Conservation (phyloP, 2,888 invertebrate species). For the Nephrotoma guestfalica region DNA sequence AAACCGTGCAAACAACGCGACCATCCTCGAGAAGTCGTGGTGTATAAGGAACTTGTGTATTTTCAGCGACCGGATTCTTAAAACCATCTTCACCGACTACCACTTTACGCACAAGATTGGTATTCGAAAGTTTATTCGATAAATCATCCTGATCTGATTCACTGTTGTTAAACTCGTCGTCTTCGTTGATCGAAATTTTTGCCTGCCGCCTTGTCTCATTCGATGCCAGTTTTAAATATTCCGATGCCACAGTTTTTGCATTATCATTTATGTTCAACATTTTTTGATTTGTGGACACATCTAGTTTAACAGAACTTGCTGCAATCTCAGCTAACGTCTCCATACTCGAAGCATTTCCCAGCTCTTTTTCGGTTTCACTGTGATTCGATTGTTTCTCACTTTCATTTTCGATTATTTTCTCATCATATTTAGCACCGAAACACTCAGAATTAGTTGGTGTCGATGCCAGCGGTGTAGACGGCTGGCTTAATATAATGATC, state of each 20-base stretch:
- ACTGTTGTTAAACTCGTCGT: conserved; percentile 16
- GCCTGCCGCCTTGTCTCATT: conserved; percentile 11
- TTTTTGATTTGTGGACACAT: conserved; percentile 7
- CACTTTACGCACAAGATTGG: conserved; percentile 22
- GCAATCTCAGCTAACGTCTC: conserved; percentile 15
- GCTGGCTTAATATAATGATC: neutral
- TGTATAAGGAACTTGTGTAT: conserved; percentile 29
- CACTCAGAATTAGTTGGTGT: neutral
- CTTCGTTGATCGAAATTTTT: conserved; percentile 5
- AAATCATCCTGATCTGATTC: conserved; percentile 15
- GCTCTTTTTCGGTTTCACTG: neutral
- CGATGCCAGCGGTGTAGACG: neutral
- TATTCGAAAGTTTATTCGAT: neutral
- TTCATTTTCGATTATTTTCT: neutral
- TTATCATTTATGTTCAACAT: conserved; percentile 22
- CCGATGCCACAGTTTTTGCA: conserved; percentile 50
- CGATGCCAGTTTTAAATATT: conserved; percentile 45
- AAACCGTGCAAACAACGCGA: conserved; percentile 66
- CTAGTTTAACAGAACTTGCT: conserved; percentile 13
- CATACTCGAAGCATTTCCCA: conserved; percentile 10
- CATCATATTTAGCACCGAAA: neutral
- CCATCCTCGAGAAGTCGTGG: conserved; percentile 52
- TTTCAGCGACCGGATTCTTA: conserved; percentile 33
- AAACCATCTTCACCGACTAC: conserved; percentile 49
- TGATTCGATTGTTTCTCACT: neutral